phyloP scores from a whole-genome alignment of 2,888 invertebrate species.

The Pristionchus exspectatus region DNA sequence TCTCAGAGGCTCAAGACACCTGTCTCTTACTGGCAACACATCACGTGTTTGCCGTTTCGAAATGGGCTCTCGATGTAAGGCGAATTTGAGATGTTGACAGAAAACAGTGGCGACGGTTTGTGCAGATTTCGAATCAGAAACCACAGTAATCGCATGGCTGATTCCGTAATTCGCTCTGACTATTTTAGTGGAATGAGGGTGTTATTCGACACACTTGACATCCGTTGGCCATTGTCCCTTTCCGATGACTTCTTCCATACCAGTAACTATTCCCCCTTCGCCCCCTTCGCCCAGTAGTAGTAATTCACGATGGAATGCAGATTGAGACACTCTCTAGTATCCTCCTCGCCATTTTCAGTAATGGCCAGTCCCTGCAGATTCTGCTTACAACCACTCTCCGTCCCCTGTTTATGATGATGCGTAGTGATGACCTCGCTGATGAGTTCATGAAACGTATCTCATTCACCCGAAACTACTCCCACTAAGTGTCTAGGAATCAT shows the following conservation, averaged over 20 bases:
- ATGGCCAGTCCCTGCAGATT: slow-evolving; percentile 7
- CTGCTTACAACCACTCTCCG: neutral
- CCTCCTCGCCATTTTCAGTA: neutral
- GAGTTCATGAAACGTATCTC: neutral
- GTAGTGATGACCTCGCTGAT: slow-evolving; percentile 27
- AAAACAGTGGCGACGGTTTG: slow-evolving; percentile 84
- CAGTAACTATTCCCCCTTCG: neutral
- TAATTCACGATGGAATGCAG: neutral
- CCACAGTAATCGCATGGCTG: slow-evolving; percentile 2
- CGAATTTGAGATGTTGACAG: slow-evolving; percentile 90
- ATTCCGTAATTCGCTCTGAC: neutral
- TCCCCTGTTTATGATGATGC: slow-evolving; percentile 40
- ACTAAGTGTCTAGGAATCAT: neutral
- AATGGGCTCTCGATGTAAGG: slow-evolving; percentile 78
- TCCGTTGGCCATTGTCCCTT: neutral
- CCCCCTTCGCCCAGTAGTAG: neutral
- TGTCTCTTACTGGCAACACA: neutral
- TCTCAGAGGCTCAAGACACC: neutral
- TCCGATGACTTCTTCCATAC: neutral
- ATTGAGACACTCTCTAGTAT: neutral
- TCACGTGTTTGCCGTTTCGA: neutral
- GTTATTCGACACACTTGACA: neutral
- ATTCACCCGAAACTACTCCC: neutral
- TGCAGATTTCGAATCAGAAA: slow-evolving; percentile 46
- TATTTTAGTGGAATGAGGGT: neutral